Base-by-base conservation (phyloP, 2,888 invertebrate genomes). In the Ceratothoa steindachneri region DNA sequence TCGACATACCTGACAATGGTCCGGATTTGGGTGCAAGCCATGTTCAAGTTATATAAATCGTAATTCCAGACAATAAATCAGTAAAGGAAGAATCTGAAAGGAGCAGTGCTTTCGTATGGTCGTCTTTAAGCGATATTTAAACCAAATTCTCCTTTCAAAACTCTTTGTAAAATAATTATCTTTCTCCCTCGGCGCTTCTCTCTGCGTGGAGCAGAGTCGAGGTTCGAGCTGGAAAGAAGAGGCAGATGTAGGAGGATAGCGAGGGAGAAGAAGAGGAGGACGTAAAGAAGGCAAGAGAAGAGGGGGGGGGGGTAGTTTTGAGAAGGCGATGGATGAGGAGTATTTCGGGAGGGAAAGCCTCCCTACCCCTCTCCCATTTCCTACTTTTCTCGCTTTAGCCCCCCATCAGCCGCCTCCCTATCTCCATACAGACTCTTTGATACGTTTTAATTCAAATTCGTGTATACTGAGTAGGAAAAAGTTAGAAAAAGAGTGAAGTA, bases 91-190 rank as follows among this genome's bases (percentile, higher is more conserved):
- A 41, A 41, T 41, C 41, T 41, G 41, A 41, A 5, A 9, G 15
- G 7, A 9, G 41, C 41, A 41, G 41, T 41, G 41, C 41, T 24
- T 24, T 60, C 22, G 60, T 60, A 60, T 24, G 60, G 60, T 60
- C 60, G 60, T 60, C 60, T 60, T 60, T 60, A 60, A 60, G 60
- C 60, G 24, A 60, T 60, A 60, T 60, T 60, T 60, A 60, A 60
- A 60, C 60, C 27, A 60, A 60, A 60, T 24, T 60, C 60, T 60
- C 27, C 60, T 60, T 60, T 60, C 3, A 60, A 60, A 60, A 60
- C 60, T 60, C 60, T 60, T 60, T 60, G 60, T 60, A 60, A 60
- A 60, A 60, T 60, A 60, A 60, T 60, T 60, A 60, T 60, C 60
- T 60, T 60, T 60, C 60, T 60, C 60, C 60, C 60, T 60, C 60